These are phyloP conservation scores for Pelmatolapia mariae DNA, from an alignment of 2,113 vertebrate genomes.

Conservation along the genomic window DNA sequence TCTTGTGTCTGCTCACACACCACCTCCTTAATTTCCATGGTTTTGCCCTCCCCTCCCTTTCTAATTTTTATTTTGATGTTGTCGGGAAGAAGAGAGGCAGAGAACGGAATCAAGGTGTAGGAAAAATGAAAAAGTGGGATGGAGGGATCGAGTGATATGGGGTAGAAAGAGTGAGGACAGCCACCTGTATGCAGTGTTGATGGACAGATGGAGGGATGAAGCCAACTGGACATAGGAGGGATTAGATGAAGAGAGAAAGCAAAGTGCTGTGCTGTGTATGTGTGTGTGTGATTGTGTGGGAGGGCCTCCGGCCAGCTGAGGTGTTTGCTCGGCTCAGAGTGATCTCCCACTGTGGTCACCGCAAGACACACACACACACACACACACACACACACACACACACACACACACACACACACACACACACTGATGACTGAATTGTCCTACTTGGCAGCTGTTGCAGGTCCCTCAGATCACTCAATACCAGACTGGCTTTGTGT, in stretches of 20 bases:
- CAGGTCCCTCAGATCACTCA: slow-evolving; percentile 57
- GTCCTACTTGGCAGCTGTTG: slow-evolving; percentile 62
- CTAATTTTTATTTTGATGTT: background rate
- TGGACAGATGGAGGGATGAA: slow-evolving; percentile 65
- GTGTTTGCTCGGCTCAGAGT: slow-evolving; percentile 62
- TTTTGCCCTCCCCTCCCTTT: background rate
- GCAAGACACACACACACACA: background rate
- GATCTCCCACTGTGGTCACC: slow-evolving; percentile 60
- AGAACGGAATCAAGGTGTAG: background rate
- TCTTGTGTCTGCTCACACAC: background rate
- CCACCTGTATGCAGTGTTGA: slow-evolving; percentile 57
- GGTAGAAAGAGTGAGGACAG: background rate
- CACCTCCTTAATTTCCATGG: background rate
- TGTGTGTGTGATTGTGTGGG: slow-evolving; percentile 21
- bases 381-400: background rate
- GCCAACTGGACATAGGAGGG: slow-evolving; percentile 46
- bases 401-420: slow-evolving; percentile 1
- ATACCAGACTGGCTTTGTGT: slow-evolving; percentile 34
- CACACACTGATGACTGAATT: slow-evolving; percentile 45
- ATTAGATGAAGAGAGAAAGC: slow-evolving; percentile 58
- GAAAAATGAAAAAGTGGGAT: background rate
- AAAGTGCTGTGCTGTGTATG: slow-evolving; percentile 12
- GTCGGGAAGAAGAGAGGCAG: background rate
- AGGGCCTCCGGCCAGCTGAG: slow-evolving; percentile 55
- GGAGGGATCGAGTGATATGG: background rate